phyloP scores from a whole-genome alignment of 2,888 invertebrate species.

The Oscheius myriophilus region DNA sequence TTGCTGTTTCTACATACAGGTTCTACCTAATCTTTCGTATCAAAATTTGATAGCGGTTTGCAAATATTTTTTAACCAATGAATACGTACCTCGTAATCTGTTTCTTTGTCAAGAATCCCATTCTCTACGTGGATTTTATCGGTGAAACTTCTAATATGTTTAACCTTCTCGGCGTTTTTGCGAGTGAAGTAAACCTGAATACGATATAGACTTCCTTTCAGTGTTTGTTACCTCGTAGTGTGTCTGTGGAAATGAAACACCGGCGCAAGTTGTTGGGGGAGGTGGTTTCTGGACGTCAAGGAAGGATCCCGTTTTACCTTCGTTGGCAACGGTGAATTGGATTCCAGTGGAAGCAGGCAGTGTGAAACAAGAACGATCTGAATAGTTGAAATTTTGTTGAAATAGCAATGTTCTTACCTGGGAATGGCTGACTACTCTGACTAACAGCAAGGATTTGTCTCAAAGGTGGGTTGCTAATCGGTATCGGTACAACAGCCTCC shows the following conservation, averaged over 20 bases:
- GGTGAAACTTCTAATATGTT: conserved; percentile 57
- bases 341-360: conserved; percentile 63
- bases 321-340: conserved; percentile 65
- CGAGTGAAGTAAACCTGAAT: conserved; percentile 61
- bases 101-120: conserved; percentile 69
- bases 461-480: conserved; percentile 65
- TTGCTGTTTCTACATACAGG: no score
- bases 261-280: conserved; percentile 49
- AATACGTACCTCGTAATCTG: conserved; percentile 66
- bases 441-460: conserved; percentile 68
- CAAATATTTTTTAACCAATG: conserved; percentile 20
- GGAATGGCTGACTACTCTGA: conserved; percentile 69
- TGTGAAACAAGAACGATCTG: conserved; percentile 64
- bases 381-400: not conserved
- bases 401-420: conserved; percentile 34
- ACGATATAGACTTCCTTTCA: not conserved
- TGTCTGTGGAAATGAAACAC: conserved; percentile 64
- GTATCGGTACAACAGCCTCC: conserved; percentile 55
- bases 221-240: conserved; percentile 56
- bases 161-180: conserved; percentile 65
- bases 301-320: conserved; percentile 65
- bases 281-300: conserved; percentile 54
- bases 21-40: no score
- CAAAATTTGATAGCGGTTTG: no score
- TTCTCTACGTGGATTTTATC: conserved; percentile 65